Evolutionary conservation across 2,888 invertebrate genomes (phyloP).

Genomic region (Tillus elongatus): DNA sequence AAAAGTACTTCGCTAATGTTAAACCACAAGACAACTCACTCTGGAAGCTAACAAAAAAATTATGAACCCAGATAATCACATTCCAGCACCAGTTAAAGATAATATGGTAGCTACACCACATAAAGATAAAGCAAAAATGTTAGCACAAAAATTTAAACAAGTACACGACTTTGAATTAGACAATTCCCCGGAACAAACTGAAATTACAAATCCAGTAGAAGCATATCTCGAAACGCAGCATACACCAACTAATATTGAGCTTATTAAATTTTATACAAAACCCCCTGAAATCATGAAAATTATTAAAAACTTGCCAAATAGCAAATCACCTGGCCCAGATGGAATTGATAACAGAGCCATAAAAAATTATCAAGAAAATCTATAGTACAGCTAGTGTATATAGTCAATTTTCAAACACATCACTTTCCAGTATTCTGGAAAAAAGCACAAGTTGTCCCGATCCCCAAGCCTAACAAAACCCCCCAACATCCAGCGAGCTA

Average conservation of each 20-base stretch:
- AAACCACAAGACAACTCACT: too few relatives aligned
- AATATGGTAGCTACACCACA: not conserved
- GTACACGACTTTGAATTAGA: slow-evolving; percentile 5
- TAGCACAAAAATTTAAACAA: not conserved
- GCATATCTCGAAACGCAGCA: too few relatives aligned
- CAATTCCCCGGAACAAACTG: too few relatives aligned
- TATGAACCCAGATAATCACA: too few relatives aligned
- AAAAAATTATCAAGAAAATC: slow-evolving; percentile 14
- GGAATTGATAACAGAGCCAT: slow-evolving; percentile 7
- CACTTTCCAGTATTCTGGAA: slow-evolving; percentile 20
- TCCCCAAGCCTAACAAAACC: slow-evolving; percentile 19
- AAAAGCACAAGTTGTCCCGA: slow-evolving; percentile 17
- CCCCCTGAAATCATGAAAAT: not conserved
- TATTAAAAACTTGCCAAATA: slow-evolving; percentile 3
- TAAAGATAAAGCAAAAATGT: not conserved
- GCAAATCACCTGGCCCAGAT: slow-evolving; percentile 8
- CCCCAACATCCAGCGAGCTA: slow-evolving; percentile 15
- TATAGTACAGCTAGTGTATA: slow-evolving; percentile 17
- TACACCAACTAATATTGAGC: too few relatives aligned
- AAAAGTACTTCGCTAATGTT: too few relatives aligned
- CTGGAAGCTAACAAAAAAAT: too few relatives aligned
- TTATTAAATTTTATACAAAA: not conserved
- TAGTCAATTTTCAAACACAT: slow-evolving; percentile 15
- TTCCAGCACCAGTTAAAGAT: too few relatives aligned
- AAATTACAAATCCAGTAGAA: too few relatives aligned